phyloP scores from a whole-genome alignment of 2,888 invertebrate genomes.

The Tanaodytes sp. region DNA sequence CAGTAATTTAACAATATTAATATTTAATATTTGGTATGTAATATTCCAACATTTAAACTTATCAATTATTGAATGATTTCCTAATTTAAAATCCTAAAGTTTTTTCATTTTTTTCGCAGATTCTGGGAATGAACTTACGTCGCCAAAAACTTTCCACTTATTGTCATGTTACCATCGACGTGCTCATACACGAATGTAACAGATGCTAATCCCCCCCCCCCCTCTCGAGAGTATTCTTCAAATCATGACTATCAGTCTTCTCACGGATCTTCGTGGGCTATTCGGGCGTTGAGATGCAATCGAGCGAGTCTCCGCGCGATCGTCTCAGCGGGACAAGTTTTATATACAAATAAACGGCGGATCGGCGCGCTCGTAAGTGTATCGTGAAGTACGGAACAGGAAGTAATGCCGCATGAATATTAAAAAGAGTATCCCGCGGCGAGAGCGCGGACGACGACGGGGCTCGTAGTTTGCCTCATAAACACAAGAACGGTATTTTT shows the following conservation, averaged over 20 bases:
- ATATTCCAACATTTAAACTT: too few species aligned
- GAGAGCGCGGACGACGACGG: constrained; percentile 57
- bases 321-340: constrained; percentile 50
- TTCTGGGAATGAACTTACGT: too few species aligned
- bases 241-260: constrained; percentile 12
- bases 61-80: too few species aligned
- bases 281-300: constrained; percentile 45
- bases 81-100: too few species aligned
- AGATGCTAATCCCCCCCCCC: too few species aligned
- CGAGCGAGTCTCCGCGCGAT: constrained; percentile 38
- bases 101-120: too few species aligned
- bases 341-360: constrained; percentile 45
- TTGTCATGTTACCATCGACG: too few species aligned
- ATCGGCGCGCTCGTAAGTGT: constrained; percentile 58
- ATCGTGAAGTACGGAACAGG: constrained; percentile 64
- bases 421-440: constrained; percentile 61
- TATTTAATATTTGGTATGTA: too few species aligned
- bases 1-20: too few species aligned
- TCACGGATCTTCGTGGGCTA: constrained; percentile 25
- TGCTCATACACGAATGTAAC: too few species aligned
- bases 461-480: constrained; percentile 47
- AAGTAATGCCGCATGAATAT: constrained; percentile 65
- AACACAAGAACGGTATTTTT: constrained; percentile 38
- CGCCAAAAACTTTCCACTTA: too few species aligned
- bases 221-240: too few species aligned